phyloP scores from a whole-genome alignment of 2,113 vertebrate genomes.

The Lepidothrix coronata region DNA sequence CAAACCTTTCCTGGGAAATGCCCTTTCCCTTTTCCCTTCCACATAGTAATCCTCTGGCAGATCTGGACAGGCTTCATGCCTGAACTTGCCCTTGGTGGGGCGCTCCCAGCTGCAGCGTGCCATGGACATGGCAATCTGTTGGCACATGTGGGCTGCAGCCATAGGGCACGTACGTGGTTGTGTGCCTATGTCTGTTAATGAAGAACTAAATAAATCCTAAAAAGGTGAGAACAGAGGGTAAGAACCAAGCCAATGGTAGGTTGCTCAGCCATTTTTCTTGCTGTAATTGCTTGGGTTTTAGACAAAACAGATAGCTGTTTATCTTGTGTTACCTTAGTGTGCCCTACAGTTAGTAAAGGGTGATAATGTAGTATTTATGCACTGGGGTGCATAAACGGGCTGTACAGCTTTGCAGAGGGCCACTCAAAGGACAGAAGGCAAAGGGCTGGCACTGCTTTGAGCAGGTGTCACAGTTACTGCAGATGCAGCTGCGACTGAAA shows the following conservation, averaged over 20 bases:
- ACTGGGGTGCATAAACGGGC: not conserved
- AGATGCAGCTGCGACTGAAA: not conserved
- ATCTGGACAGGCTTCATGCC: not conserved
- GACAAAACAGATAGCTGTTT: not conserved
- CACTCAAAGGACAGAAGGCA: not conserved
- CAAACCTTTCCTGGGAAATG: not conserved
- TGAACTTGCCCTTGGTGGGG: not conserved
- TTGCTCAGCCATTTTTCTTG: not conserved
- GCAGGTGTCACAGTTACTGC: not conserved
- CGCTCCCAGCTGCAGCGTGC: accelerated
- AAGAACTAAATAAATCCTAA: not conserved
- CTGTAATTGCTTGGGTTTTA: not conserved
- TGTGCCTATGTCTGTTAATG: not conserved
- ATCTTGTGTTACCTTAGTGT: not conserved
- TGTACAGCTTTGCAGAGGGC: not conserved
- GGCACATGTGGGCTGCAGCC: not conserved
- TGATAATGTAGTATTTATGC: not conserved
- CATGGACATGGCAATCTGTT: not conserved
- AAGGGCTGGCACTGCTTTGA: not conserved
- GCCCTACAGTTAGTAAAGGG: not conserved
- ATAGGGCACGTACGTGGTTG: not conserved
- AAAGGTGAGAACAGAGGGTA: not conserved
- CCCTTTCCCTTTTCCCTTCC: not conserved
- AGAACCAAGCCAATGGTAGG: not conserved
- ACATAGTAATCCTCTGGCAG: not conserved